Conservation (phyloP, 2,797 vertebrate species). For the Rhabdomys pumilio region DNA sequence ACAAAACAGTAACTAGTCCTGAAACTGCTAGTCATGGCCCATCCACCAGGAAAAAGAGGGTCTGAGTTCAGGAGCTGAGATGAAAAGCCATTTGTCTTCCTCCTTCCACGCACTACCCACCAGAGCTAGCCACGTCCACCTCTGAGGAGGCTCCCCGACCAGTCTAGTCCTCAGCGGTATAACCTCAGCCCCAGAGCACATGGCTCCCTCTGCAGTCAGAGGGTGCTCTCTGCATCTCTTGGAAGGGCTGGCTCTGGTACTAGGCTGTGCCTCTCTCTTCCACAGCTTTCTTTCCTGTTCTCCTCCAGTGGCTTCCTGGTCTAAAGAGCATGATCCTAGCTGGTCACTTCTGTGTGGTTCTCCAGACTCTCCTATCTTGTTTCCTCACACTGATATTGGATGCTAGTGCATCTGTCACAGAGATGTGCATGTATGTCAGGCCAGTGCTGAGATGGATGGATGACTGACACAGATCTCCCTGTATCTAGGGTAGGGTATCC, state of each 20-base stretch:
- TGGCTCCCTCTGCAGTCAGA: rapidly evolving
- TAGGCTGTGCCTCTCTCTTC: neutral
- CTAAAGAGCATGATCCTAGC: neutral
- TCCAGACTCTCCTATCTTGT: neutral
- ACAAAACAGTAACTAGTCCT: neutral
- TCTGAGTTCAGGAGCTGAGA: neutral
- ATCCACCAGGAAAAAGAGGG: neutral
- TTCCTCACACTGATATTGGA: too few relatives aligned
- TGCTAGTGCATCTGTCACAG: rapidly evolving
- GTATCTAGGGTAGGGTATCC: neutral
- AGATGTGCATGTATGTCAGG: rapidly evolving
- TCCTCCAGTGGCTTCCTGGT: neutral
- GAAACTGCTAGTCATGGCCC: too few relatives aligned
- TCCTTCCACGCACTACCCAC: rapidly evolving
- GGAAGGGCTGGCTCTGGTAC: neutral
- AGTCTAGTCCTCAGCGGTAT: rapidly evolving
- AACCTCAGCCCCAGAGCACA: neutral
- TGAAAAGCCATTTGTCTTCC: neutral
- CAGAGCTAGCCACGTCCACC: too few relatives aligned
- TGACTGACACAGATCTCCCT: neutral
- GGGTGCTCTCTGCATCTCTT: neutral
- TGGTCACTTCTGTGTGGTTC: neutral
- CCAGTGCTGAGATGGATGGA: too few relatives aligned
- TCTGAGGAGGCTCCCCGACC: neutral
- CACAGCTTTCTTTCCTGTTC: neutral